A percentile compares a stretch with the other conserved stretches of the same genome.
Conservation (phyloP, 2,113 vertebrate species). For the Stercorarius parasiticus region DNA sequence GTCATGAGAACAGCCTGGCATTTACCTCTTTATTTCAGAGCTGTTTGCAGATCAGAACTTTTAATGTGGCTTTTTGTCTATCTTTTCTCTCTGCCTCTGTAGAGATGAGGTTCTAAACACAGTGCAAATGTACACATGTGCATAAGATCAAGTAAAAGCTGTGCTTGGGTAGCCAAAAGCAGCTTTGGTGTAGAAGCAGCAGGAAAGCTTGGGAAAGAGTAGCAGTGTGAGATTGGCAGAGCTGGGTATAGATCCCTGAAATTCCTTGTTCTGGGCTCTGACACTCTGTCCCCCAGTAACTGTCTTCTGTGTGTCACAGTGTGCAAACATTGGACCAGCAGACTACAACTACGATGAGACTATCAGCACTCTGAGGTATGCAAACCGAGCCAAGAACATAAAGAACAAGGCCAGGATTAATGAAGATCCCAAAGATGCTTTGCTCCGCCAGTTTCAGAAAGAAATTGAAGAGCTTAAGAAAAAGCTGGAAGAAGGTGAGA, state of each 20-base stretch:
- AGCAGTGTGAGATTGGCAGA: neutral
- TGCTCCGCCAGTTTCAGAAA: slow-evolving; percentile 95
- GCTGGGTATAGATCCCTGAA: neutral
- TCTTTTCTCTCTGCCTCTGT: neutral
- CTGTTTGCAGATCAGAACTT: neutral
- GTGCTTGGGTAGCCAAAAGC: neutral
- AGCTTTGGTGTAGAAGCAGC: neutral
- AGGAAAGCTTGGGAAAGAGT: neutral
- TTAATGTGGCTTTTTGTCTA: fast-evolving
- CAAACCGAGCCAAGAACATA: slow-evolving; percentile 98
- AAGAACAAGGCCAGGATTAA: slow-evolving; percentile 99
- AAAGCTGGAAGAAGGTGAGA: slow-evolving; percentile 93
- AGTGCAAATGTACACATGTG: fast-evolving
- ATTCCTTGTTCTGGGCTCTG: neutral
- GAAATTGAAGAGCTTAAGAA: slow-evolving; percentile 98
- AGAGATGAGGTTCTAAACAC: neutral
- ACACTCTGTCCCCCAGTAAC: neutral
- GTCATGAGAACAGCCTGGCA: neutral
- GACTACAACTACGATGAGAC: slow-evolving; percentile 99
- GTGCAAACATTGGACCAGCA: slow-evolving; percentile 97
- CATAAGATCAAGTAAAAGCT: neutral
- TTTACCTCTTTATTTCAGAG: neutral
- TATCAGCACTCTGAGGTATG: slow-evolving; percentile 97
- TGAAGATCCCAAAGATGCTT: slow-evolving; percentile 97
- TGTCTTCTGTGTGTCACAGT: slow-evolving; percentile 72